Evolutionary conservation across 2,888 invertebrate genomes (phyloP).

Genomic region (Eledona agricola): DNA sequence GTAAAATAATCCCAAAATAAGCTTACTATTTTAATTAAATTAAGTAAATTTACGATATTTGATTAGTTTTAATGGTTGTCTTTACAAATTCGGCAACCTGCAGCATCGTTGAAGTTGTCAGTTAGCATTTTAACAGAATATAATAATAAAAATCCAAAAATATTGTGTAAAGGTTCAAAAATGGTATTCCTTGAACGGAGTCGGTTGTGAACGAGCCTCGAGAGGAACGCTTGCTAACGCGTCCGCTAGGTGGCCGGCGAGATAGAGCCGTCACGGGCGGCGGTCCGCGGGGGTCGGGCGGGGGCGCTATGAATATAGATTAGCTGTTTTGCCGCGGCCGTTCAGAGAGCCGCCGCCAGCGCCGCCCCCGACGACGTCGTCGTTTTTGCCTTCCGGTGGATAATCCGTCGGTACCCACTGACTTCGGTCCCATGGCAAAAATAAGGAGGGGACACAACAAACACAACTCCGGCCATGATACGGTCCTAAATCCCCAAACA

Average conservation of each 20-base stretch:
- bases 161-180: no score
- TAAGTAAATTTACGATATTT: no score
- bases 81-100: no score
- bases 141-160: no score
- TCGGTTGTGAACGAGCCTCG: conserved; percentile 35
- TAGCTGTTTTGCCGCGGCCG: conserved; percentile 64
- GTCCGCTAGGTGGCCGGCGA: conserved; percentile 56
- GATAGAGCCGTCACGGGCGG: conserved; percentile 61
- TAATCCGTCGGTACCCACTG: background rate
- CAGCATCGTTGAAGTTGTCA: no score
- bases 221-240: conserved; percentile 29
- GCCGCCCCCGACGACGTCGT: conserved; percentile 11
- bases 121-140: no score
- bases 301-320: conserved; percentile 66
- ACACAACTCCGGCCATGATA: conserved; percentile 35
- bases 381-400: conserved; percentile 10
- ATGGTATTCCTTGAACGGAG: no score
- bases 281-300: conserved; percentile 46
- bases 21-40: no score
- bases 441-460: no score
- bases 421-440: conserved; percentile 17
- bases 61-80: no score
- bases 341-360: conserved; percentile 24
- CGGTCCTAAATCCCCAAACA: conserved; percentile 44
- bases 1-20: no score